Percentiles rank a stretch among this genome's conserved stretches.
These are phyloP conservation scores for Archivesica marissinica DNA, from an alignment of 1,140 invertebrate genomes.

Conservation along the genomic window DNA sequence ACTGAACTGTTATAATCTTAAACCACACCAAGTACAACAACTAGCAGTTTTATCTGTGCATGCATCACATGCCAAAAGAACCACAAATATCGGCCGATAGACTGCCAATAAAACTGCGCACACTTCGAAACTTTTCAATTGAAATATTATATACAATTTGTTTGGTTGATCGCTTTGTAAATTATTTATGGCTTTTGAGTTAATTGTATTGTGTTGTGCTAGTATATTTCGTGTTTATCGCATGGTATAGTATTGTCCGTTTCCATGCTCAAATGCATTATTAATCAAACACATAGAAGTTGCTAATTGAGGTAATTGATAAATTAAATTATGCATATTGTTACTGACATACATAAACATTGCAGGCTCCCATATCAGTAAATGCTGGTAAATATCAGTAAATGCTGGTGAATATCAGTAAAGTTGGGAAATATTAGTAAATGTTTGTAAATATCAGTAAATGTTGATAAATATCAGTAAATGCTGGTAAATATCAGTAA, in stretches of 20 bases:
- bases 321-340: neutral
- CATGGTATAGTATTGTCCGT: neutral
- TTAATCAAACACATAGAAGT: neutral
- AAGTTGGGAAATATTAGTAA: no score
- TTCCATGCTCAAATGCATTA: neutral
- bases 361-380: neutral
- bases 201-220: neutral
- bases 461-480: no score
- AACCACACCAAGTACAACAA: no score
- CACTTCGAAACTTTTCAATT: neutral
- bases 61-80: neutral
- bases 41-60: slow-evolving; percentile 6
- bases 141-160: neutral
- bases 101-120: neutral
- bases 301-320: neutral
- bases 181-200: neutral
- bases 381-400: no score
- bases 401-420: no score
- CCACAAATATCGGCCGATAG: neutral
- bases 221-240: neutral
- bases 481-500: no score
- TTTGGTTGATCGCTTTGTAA: slow-evolving; percentile 5
- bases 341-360: neutral
- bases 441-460: no score
- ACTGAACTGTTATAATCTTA: neutral